Evolutionary conservation across 2,888 invertebrate genomes (phyloP).

Genomic region (Rugalucina vietnamica): DNA sequence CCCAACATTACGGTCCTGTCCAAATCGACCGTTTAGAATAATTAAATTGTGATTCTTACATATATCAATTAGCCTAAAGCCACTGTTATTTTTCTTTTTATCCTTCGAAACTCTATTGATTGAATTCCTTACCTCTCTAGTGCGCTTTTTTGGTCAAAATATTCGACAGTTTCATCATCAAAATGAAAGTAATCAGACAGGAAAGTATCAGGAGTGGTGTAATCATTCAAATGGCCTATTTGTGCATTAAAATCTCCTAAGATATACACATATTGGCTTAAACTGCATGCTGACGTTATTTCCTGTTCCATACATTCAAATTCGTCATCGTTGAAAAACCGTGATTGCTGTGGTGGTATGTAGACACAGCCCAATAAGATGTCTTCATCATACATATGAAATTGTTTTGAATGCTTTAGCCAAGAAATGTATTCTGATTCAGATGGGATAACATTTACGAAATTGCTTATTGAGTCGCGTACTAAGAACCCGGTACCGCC

Average conservation of each 20-base stretch:
- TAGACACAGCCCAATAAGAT: neutral
- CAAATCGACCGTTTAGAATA: too few relatives aligned
- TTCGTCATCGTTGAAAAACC: neutral
- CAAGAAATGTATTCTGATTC: neutral
- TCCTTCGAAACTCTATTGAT: neutral
- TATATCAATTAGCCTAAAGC: neutral
- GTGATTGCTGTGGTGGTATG: neutral
- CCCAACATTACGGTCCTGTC: too few relatives aligned
- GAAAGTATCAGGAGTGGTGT: neutral
- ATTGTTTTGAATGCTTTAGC: neutral
- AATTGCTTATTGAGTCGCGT: neutral
- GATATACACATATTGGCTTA: neutral
- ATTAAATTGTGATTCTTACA: too few relatives aligned
- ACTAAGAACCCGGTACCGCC: neutral
- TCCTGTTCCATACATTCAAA: neutral
- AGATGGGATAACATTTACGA: neutral
- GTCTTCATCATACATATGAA: neutral
- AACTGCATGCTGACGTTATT: neutral
- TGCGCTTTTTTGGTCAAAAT: neutral
- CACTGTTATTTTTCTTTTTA: neutral
- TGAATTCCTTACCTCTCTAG: neutral
- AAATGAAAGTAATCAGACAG: neutral
- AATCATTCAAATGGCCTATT: neutral
- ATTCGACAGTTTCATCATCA: neutral
- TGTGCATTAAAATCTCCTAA: neutral